Base-by-base conservation (phyloP, 2,888 invertebrate species). In the Endomychus coccineus region DNA sequence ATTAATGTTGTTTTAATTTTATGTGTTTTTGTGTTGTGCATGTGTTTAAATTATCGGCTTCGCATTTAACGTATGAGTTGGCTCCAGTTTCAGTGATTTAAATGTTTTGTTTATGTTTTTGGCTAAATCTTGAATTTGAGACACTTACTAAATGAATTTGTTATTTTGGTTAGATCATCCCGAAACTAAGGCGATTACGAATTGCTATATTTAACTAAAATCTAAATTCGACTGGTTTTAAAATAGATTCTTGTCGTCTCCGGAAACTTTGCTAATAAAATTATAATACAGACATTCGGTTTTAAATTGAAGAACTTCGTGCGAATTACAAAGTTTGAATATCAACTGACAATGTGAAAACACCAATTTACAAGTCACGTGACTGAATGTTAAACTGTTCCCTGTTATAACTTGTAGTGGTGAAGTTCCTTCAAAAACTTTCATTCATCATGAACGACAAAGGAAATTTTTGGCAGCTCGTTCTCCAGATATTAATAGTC, bases 181-280 rank as follows among this genome's bases (percentile, higher is more conserved):
- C 13, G 17, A 12, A 10, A 13, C 11, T 10, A n/a, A n/a, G 16
- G 12, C 6, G 5, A 10, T 10, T 6, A 10, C 11, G 34, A 44
- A 45, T 34, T 35, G 42, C 45, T 45, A 44, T 44, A 46, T 44
- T 44, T 47, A 46, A 31, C 43, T 37, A 36, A 44, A 40, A n/a
- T n/a, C n/a, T n/a, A n/a, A n/a, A n/a, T 41, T 42, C 40, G 41
- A 43, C 38, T 44, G 43, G 43, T 46, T 49, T 46, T 46, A 48
- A 49, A 49, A 48, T 46, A 46, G 48, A 42, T n/a, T 32, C 35
- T 25, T 41, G 37, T 36, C 39, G 43, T 36, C 28, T 41, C n/a
- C 28, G 38, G 36, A 43, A 45, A 44, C 39, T 45, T 45, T 44
- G 42, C 48, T 35, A 45, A 48, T 45, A 44, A 40, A 46, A 34